These are phyloP conservation scores for Drosophila virilis DNA, from an alignment of 1,140 invertebrate genomes.

Conservation along the genomic window DNA sequence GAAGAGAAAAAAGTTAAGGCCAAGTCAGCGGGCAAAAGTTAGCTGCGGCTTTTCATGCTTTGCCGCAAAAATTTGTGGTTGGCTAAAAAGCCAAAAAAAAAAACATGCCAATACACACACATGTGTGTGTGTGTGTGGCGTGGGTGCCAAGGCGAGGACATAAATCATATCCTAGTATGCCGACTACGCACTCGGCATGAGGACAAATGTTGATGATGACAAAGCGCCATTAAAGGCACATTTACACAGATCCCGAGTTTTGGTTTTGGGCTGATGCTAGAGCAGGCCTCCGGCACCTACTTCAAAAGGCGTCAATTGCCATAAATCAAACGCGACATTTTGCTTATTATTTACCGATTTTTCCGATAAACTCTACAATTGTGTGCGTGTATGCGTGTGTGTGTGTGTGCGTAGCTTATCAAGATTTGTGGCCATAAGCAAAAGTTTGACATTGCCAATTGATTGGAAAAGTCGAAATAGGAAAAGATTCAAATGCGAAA, in stretches of 20 bases:
- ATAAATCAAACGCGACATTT: conserved; percentile 80
- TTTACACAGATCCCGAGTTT: conserved; percentile 57
- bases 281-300: conserved; percentile 54
- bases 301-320: conserved; percentile 61
- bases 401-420: conserved; percentile 36
- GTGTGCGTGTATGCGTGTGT: conserved; percentile 1
- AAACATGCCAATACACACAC: conserved; percentile 22
- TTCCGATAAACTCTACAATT: conserved; percentile 44
- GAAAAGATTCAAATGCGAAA: conserved; percentile 11
- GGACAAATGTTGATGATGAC: conserved; percentile 82
- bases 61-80: conserved; percentile 35
- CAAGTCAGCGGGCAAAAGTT: conserved; percentile 50
- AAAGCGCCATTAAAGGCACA: conserved; percentile 79
- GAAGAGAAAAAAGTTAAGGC: conserved; percentile 29
- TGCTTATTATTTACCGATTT: conserved; percentile 81
- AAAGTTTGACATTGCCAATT: conserved; percentile 33
- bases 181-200: conserved; percentile 73
- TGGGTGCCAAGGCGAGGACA: conserved; percentile 57
- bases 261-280: conserved; percentile 1
- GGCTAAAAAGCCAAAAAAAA: conserved; percentile 21
- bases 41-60: conserved; percentile 43
- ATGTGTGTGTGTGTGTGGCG: conserved; percentile 24
- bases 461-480: conserved; percentile 34
- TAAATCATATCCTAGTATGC: conserved; percentile 73
- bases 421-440: conserved; percentile 59